Evolutionary conservation across 2,113 vertebrate genomes (phyloP).

Genomic region (Phainopepla nitens): DNA sequence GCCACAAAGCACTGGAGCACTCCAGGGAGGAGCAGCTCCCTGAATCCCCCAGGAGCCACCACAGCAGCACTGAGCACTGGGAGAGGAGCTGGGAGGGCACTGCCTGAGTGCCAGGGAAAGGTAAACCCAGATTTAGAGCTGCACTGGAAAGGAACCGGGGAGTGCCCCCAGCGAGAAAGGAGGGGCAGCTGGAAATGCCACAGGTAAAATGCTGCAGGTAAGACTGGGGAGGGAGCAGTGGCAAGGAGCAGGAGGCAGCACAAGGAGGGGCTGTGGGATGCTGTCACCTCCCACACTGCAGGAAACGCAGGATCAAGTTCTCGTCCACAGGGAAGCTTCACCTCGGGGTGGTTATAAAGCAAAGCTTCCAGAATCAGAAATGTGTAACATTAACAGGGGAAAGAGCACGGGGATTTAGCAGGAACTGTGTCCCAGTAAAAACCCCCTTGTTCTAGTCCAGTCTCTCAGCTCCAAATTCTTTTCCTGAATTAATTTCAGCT

Average conservation of each 20-base stretch:
- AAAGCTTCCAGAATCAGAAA: not conserved
- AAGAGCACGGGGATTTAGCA: not conserved
- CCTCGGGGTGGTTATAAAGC: not conserved
- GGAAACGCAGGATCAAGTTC: not conserved
- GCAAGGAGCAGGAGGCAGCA: not conserved
- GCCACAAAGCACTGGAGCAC: not conserved
- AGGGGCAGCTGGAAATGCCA: not conserved
- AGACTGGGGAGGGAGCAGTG: not conserved
- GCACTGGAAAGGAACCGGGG: not conserved
- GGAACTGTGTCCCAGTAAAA: not conserved
- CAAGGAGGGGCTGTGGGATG: not conserved
- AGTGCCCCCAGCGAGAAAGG: not conserved
- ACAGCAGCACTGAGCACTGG: not conserved
- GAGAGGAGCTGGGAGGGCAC: not conserved
- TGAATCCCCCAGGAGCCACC: accelerated
- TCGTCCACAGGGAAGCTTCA: accelerated
- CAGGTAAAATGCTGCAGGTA: not conserved
- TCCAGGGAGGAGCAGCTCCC: not conserved
- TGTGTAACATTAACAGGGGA: not conserved
- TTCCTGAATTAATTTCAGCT: not conserved
- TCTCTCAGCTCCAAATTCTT: not conserved
- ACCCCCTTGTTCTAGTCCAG: not conserved
- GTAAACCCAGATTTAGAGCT: not conserved
- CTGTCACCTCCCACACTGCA: not conserved
- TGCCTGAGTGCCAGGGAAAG: not conserved